Evolutionary conservation across 2,113 vertebrate species (phyloP).

Genomic region (Dunckerocampus dactyliophorus): DNA sequence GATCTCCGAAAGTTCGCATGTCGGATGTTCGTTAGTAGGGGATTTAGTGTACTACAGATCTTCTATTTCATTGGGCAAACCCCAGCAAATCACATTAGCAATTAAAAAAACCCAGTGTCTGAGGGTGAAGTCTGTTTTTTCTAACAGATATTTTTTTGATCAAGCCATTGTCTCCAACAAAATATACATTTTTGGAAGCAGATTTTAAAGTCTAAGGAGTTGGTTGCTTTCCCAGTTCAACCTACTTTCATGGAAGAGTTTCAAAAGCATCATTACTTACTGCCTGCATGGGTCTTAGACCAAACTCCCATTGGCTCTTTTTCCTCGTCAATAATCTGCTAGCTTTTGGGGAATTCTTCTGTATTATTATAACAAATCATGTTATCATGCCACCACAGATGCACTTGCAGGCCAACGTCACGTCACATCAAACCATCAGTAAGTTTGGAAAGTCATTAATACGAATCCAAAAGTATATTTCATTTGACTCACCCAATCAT

Average conservation of each 20-base stretch:
- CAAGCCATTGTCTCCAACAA: slow-evolving; percentile 6
- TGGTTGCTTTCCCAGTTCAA: slow-evolving; percentile 41
- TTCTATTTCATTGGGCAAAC: too few species aligned
- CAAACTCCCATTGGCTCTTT: slow-evolving; percentile 24
- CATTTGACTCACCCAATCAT: not conserved
- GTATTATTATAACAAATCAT: not conserved
- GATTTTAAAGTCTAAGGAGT: slow-evolving; percentile 10
- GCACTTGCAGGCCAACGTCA: not conserved
- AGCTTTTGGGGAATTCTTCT: not conserved
- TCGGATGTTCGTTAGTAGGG: too few species aligned
- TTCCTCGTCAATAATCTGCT: slow-evolving; percentile 38
- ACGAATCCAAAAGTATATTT: not conserved
- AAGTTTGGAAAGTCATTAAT: not conserved
- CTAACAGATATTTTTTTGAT: not conserved
- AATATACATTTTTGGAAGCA: not conserved
- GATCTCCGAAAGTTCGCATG: too few species aligned
- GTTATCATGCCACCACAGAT: not conserved
- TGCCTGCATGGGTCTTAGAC: slow-evolving; percentile 23
- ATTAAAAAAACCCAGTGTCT: too few species aligned
- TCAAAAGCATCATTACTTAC: slow-evolving; percentile 40
- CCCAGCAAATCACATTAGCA: too few species aligned
- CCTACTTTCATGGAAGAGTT: slow-evolving; percentile 35
- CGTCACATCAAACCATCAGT: too few species aligned
- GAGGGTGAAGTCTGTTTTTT: slow-evolving; percentile 1
- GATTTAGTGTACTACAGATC: too few species aligned